phyloP scores from a whole-genome alignment of 2,797 vertebrate species.

The Oreortyx pictus region DNA sequence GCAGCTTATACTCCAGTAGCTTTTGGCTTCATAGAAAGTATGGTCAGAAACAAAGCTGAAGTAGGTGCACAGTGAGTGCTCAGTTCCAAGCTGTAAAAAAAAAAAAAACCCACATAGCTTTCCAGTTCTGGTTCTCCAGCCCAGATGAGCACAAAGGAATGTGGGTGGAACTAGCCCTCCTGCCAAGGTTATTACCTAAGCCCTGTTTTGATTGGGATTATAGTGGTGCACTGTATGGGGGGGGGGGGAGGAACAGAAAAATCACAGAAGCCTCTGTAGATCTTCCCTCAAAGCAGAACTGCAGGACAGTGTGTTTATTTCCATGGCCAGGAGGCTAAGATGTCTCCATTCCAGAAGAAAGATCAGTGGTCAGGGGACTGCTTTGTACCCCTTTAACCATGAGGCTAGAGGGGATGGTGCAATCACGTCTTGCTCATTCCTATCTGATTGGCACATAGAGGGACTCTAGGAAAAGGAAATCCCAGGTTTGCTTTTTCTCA shows the following conservation, averaged over 20 bases:
- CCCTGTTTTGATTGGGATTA: slow-evolving; percentile 55
- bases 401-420: neutral
- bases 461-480: neutral
- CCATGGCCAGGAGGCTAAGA: neutral
- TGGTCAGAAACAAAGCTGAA: neutral
- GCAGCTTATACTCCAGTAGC: neutral
- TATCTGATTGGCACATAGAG: neutral
- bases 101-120: neutral
- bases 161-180: slow-evolving; percentile 62
- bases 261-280: slow-evolving; percentile 35
- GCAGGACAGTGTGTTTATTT: fast-evolving
- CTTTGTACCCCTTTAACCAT: neutral
- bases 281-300: neutral
- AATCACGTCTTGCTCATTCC: neutral
- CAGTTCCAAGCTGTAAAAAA: neutral
- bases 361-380: neutral
- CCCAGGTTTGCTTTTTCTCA: neutral
- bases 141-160: slow-evolving; percentile 68
- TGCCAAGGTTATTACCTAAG: slow-evolving; percentile 71
- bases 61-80: neutral
- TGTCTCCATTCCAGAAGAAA: neutral
- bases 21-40: neutral
- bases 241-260: slow-evolving; percentile 50
- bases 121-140: slow-evolving; percentile 42
- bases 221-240: neutral